These are phyloP conservation scores for Heterotilapia buettikoferi DNA, from an alignment of 2,113 vertebrate genomes.

Conservation along the genomic window DNA sequence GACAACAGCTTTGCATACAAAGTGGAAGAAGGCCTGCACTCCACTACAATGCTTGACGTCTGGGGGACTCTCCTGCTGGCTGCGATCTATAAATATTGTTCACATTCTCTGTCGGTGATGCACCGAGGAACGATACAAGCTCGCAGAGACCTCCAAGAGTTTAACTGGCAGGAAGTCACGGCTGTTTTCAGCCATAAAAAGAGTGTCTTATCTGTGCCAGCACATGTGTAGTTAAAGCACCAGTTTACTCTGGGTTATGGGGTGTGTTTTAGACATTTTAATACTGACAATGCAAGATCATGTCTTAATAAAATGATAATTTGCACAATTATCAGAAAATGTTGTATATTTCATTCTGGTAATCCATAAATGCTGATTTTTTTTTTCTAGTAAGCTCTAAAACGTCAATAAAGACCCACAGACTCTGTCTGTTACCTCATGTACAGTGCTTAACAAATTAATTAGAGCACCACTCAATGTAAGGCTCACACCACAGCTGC, in stretches of 20 bases:
- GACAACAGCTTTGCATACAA: slow-evolving; percentile 50
- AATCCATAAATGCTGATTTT: background rate
- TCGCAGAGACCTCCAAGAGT: slow-evolving; percentile 30
- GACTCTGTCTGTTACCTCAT: background rate
- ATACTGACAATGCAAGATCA: background rate
- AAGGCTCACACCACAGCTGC: background rate
- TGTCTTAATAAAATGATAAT: background rate
- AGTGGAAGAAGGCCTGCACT: slow-evolving; percentile 29
- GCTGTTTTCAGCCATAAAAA: slow-evolving; percentile 26
- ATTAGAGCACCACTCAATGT: background rate
- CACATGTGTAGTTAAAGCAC: slow-evolving; percentile 24
- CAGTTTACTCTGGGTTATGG: background rate
- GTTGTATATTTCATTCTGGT: background rate
- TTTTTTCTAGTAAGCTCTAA: background rate
- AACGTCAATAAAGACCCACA: accelerated
- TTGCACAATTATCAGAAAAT: background rate
- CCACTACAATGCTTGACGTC: slow-evolving; percentile 30
- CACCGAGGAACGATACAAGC: slow-evolving; percentile 25
- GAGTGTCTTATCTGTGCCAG: slow-evolving; percentile 37
- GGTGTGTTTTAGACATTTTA: background rate
- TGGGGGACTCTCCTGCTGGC: slow-evolving; percentile 50
- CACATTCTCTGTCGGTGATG: slow-evolving; percentile 26
- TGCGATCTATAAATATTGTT: slow-evolving; percentile 59
- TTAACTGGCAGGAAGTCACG: slow-evolving; percentile 12
- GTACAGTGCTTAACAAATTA: background rate